Conservation (phyloP, 2,113 vertebrate species). For the Cebidichthys violaceus region DNA sequence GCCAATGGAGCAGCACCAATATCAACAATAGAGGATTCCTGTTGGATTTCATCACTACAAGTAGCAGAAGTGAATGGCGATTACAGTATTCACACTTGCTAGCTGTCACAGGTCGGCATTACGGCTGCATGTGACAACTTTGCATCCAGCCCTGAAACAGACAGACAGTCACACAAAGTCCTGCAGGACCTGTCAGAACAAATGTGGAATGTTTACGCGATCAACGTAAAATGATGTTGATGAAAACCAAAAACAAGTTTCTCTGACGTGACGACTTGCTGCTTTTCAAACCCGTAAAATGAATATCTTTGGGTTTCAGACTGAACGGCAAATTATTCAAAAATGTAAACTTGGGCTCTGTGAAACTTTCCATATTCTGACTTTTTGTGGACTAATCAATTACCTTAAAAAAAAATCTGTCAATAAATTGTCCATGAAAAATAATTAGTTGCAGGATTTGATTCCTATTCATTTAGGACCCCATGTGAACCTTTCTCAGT, state of each 20-base stretch:
- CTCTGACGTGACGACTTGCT: neutral
- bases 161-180: neutral
- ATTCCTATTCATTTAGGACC: neutral
- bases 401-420: neutral
- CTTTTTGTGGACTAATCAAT: neutral
- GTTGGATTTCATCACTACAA: neutral
- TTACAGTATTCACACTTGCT: neutral
- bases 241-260: neutral
- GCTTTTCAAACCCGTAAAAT: neutral
- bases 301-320: neutral
- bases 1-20: neutral
- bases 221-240: neutral
- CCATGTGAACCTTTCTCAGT: neutral
- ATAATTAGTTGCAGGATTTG: neutral
- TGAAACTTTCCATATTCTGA: neutral
- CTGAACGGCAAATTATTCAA: neutral
- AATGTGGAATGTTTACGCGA: neutral
- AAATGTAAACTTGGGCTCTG: neutral
- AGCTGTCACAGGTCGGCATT: neutral
- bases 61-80: too few relatives aligned
- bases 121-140: neutral
- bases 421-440: neutral
- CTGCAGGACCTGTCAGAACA: neutral
- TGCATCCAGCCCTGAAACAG: neutral
- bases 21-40: neutral